Evolutionary conservation across 2,888 invertebrate species (phyloP).

Genomic region (Protonemura montana): DNA sequence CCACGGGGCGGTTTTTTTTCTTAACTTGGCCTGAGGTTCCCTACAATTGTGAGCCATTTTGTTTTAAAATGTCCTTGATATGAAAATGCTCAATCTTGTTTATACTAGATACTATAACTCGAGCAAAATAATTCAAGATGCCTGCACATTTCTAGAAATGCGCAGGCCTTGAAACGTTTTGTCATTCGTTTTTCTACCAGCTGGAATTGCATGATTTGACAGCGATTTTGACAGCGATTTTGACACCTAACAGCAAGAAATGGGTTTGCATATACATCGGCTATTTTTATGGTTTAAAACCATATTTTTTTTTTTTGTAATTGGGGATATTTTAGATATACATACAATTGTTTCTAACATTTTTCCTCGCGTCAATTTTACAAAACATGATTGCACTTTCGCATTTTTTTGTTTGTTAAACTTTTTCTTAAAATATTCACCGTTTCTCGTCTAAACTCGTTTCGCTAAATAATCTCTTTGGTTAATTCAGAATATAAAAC

Average conservation of each 20-base stretch:
- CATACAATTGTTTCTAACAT: background rate
- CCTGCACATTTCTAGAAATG: background rate
- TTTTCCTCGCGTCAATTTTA: background rate
- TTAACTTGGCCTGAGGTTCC: background rate
- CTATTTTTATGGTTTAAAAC: background rate
- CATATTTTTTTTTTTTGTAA: background rate
- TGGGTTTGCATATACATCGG: background rate
- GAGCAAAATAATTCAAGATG: background rate
- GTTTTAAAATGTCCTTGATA: background rate
- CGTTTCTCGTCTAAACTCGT: background rate
- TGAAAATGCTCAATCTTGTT: background rate
- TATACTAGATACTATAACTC: background rate
- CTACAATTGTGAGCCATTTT: background rate
- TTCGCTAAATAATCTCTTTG: background rate
- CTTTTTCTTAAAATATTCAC: background rate
- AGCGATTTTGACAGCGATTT: background rate
- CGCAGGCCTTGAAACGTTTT: background rate
- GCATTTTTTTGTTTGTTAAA: constrained; percentile 13
- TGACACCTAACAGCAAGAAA: background rate
- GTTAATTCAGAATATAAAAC: background rate
- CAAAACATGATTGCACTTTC: constrained; percentile 30
- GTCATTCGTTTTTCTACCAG: too few species aligned
- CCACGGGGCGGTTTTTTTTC: background rate
- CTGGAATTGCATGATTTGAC: too few species aligned
- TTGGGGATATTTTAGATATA: background rate